Evolutionary conservation across 2,113 vertebrate genomes (phyloP), one percentile per base, ranked within the genome.

Genomic region (Clupea harengus): DNA sequence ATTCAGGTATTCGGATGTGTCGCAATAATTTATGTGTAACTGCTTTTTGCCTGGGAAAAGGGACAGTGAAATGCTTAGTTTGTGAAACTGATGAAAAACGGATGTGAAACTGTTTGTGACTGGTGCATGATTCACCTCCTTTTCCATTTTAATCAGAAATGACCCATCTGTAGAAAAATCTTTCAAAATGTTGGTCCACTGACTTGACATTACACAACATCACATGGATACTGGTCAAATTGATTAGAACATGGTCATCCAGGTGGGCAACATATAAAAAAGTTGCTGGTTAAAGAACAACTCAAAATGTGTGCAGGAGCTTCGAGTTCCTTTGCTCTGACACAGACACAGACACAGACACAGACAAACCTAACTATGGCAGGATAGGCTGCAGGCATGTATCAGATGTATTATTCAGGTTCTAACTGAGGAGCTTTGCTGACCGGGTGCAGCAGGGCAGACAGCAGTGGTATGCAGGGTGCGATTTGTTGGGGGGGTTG

Each of bases 51-150:
- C 13, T 78, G 72, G 32, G 72, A 78, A 78, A 75, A 32, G 20
- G 32, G 72, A 78, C 72, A 78, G 17, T 44, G 4, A 78, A 78
- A 78, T 78, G 72, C 72, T 78, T 39, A 78, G 72, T 78, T 78
- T 78, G 72, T 32, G 2, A 78, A 78, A 39, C 0, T 10, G 25
- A 32, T 39, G 13, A 39, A 78, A 39, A 78, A 78, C 72, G 39
- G 0, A 39, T 78, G 28, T 78, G 72, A 4, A 13, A 9, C 11
- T 22, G 18, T 20, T 20, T 22, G 5, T 60, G 54, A 60, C 54
- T 7, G 54, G 54, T 60, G 54, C 54, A 60, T 60, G 1, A 6
- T 22, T 60, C 5, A 60, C 0, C 54, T 60, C 20, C 54, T 60
- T 3, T 7, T 22, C 20, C 54, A 60, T 6, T 22, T 22, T 60